Evolutionary conservation across 2,797 vertebrate genomes (phyloP).

Genomic region (Pangasius sanitwongsei): DNA sequence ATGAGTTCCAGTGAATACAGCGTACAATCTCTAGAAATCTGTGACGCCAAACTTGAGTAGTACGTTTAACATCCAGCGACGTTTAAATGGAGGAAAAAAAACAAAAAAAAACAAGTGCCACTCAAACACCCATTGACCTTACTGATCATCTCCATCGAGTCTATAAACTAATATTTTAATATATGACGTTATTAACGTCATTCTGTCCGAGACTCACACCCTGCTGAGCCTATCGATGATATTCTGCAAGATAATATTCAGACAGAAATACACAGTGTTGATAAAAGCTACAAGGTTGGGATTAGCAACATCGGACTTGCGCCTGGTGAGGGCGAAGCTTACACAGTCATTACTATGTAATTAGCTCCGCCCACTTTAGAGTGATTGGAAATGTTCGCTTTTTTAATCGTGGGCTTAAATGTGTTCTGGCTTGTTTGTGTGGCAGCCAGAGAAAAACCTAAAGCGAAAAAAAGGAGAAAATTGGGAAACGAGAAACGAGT

Average conservation of each 20-base stretch:
- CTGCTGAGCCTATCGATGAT: too few relatives aligned
- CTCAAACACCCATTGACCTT: neutral
- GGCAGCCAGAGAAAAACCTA: too few relatives aligned
- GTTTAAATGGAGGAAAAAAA: neutral
- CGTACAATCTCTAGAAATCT: neutral
- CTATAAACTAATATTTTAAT: neutral
- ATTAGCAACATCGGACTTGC: neutral
- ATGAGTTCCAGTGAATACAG: neutral
- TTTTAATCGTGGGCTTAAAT: too few relatives aligned
- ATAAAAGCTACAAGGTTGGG: neutral
- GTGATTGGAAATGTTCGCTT: too few relatives aligned
- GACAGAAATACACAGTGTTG: neutral
- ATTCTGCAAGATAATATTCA: neutral
- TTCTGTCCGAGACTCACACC: neutral
- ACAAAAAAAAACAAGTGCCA: neutral
- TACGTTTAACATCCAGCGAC: neutral
- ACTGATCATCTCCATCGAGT: neutral
- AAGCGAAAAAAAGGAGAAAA: too few relatives aligned
- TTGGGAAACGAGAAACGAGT: too few relatives aligned
- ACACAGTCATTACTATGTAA: too few relatives aligned
- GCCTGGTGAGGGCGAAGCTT: too few relatives aligned
- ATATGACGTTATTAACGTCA: neutral
- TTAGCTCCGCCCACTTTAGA: too few relatives aligned
- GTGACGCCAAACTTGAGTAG: neutral
- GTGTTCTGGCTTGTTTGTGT: too few relatives aligned